Evolutionary conservation across 2,797 vertebrate genomes (phyloP), one percentile per base, ranked within the genome.

Genomic region (Rhinophrynus dorsalis): DNA sequence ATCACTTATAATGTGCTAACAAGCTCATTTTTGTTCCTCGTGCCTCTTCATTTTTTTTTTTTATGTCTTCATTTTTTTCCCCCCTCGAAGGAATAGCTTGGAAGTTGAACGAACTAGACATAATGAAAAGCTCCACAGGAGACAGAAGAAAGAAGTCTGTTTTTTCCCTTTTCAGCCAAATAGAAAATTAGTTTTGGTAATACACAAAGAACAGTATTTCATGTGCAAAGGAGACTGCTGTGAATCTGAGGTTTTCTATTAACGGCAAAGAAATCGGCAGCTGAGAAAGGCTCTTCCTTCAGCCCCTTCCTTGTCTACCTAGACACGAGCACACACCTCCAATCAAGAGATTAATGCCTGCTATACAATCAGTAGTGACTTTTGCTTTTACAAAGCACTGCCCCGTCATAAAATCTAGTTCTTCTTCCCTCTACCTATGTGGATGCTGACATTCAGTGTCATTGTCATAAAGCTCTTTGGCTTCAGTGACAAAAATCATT

Each of bases 111-210:
- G 85, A 86, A 84, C 91, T 90, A 90, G 82, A 88, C 90, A 94
- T 95, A 97, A 95, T 96, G 94, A 95, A 90, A 87, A 86, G 86
- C 94, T 78, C 93, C 75, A 89, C 92, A 84, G 93, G 94, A 90
- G 91, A 89, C 88, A 90, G 85, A 90, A 90, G 90, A 88, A 91
- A 91, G 86, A 88, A 91, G 90, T 83, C 89, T 90, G 90, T 93
- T 90, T 94, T 79, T 91, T 89, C 87, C 89, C 91, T 93, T 94
- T 94, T 94, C 92, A 95, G 92, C 91, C 90, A 89, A 89, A 87
- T 89, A 92, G 92, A 97, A 97, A 96, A 97, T 96, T 90, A 95
- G 94, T 96, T 98, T 92, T 95, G 92, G 92, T 93, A 92, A 91
- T 84, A 94, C 90, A 97, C 94, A 96, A 96, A 95, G 92, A 93